Conservation (phyloP, 2,888 invertebrate genomes). For the Uloborus plumipes region DNA sequence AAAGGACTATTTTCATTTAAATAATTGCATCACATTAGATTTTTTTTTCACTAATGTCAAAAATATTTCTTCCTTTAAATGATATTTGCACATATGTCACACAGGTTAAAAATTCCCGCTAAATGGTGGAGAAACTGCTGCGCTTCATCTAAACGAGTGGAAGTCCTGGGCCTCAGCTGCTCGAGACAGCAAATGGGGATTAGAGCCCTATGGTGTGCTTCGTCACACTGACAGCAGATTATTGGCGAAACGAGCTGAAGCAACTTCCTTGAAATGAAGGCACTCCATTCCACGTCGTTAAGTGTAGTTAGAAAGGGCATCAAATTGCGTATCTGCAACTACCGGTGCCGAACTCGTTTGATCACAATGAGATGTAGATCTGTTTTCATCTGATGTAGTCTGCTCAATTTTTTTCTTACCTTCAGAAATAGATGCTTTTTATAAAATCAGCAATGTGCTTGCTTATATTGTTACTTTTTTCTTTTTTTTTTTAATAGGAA, state of each 20-base stretch:
- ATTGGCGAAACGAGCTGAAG: constrained; percentile 49
- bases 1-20: no score
- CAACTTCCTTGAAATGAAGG: constrained; percentile 40
- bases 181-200: constrained; percentile 32
- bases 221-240: constrained; percentile 64
- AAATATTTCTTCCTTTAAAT: not conserved
- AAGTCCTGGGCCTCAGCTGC: constrained; percentile 29
- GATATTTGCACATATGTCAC: not conserved
- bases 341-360: constrained; percentile 37
- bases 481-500: no score
- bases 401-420: not conserved
- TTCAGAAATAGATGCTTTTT: no score
- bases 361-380: constrained; percentile 22
- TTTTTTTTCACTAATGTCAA: not conserved
- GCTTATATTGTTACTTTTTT: no score
- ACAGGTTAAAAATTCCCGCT: constrained; percentile 20
- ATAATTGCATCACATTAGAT: no score
- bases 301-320: constrained; percentile 37
- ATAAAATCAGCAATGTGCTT: no score
- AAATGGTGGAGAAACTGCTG: constrained; percentile 49
- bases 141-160: constrained; percentile 32
- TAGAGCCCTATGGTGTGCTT: constrained; percentile 58
- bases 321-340: constrained; percentile 32
- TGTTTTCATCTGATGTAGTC: constrained; percentile 18
- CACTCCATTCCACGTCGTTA: constrained; percentile 51